Percentiles rank a stretch among this genome's conserved stretches.
Conservation (phyloP, 2,888 invertebrate genomes). For the Oegoconia quadripuncta region DNA sequence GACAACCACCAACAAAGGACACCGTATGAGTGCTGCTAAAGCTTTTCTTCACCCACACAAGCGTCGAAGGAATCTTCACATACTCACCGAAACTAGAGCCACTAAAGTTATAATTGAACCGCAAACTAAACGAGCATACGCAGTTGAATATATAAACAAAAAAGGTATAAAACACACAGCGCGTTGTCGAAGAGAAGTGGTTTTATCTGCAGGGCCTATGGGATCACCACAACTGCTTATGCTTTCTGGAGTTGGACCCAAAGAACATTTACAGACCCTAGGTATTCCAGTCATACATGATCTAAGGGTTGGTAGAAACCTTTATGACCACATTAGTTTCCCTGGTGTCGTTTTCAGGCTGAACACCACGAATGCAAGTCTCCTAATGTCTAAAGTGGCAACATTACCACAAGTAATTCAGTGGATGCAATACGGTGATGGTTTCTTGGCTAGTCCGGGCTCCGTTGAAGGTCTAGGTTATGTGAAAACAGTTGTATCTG, state of each 20-base stretch:
- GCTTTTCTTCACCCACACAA: conserved; percentile 83
- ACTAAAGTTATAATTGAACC: conserved; percentile 71
- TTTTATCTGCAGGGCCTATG: conserved; percentile 91
- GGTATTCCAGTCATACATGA: conserved; percentile 81
- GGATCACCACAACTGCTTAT: conserved; percentile 95
- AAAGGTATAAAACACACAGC: conserved; percentile 71
- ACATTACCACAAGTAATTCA: conserved; percentile 60
- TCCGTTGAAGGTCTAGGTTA: conserved; percentile 84
- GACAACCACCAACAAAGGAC: conserved; percentile 79
- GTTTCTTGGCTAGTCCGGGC: conserved; percentile 80
- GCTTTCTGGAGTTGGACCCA: conserved; percentile 87
- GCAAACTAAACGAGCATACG: conserved; percentile 81
- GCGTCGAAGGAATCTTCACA: conserved; percentile 81
- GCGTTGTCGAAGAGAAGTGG: conserved; percentile 87
- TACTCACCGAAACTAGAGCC: conserved; percentile 58
- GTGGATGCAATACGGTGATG: conserved; percentile 73
- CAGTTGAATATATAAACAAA: conserved; percentile 82
- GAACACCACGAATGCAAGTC: conserved; percentile 62
- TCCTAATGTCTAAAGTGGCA: conserved; percentile 61
- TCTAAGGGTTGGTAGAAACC: conserved; percentile 82
- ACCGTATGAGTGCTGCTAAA: conserved; percentile 83
- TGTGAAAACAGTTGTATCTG: conserved; percentile 77
- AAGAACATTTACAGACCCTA: conserved; percentile 74
- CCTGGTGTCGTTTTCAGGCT: conserved; percentile 70
- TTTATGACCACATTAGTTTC: conserved; percentile 81